Evolutionary conservation across 2,888 invertebrate genomes (phyloP).

Genomic region (Scaptomyza polygonia): DNA sequence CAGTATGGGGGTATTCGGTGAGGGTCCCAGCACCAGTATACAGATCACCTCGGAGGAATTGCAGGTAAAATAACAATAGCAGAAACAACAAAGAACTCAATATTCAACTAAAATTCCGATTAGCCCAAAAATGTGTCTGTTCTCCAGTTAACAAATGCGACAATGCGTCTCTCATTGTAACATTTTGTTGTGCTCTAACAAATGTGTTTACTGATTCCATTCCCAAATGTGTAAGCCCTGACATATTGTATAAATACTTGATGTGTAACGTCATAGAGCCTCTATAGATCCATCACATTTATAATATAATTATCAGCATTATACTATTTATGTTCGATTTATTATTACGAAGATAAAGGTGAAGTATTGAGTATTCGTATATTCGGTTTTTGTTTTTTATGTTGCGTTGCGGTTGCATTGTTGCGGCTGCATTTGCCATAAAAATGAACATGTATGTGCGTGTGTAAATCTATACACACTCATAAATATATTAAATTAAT

Average conservation of each 20-base stretch:
- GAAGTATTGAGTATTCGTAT: not conserved
- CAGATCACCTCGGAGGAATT: constrained; percentile 89
- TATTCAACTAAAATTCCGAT: not conserved
- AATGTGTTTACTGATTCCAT: not conserved
- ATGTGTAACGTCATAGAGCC: too few species aligned
- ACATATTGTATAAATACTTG: too few species aligned
- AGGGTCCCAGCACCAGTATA: constrained; percentile 80
- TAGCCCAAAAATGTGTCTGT: not conserved
- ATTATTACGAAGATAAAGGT: too few species aligned
- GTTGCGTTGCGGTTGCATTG: constrained; percentile 42
- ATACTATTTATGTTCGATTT: too few species aligned
- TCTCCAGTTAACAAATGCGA: constrained; percentile 28
- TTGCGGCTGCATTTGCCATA: constrained; percentile 49
- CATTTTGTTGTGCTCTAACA: constrained; percentile 4
- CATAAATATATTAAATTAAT: not conserved
- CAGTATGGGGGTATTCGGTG: not conserved
- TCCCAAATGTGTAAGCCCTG: too few species aligned
- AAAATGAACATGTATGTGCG: too few species aligned
- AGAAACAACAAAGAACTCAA: too few species aligned
- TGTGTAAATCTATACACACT: too few species aligned
- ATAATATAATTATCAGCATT: too few species aligned
- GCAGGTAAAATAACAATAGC: constrained; percentile 86
- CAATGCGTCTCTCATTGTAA: constrained; percentile 10
- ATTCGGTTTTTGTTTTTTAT: not conserved
- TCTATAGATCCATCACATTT: too few species aligned